A percentile compares a stretch with the other conserved stretches of the same genome.
These are phyloP conservation scores for Colius striatus DNA, from an alignment of 2,113 vertebrate species.

Conservation along the genomic window DNA sequence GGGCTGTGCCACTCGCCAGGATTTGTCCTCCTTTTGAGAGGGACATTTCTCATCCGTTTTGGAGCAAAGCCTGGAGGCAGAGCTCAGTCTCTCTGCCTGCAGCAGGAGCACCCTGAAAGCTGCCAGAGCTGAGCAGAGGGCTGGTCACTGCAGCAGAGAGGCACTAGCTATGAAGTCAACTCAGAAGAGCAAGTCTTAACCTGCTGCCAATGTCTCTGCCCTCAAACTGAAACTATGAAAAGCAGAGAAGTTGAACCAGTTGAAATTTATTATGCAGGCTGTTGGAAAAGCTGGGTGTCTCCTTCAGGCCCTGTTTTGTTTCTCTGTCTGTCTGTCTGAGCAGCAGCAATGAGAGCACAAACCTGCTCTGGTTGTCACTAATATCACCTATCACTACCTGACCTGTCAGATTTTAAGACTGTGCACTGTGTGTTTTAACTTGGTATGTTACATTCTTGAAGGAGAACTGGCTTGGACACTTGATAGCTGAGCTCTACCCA, in stretches of 20 bases:
- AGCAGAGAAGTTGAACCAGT: background rate
- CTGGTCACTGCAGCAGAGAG: background rate
- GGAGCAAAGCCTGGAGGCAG: background rate
- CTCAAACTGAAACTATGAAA: background rate
- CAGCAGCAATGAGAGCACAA: background rate
- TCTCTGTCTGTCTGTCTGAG: background rate
- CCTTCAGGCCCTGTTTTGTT: background rate
- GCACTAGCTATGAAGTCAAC: background rate
- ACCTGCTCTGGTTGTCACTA: background rate
- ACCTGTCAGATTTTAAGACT: background rate
- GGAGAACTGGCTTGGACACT: background rate
- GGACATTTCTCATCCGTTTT: background rate
- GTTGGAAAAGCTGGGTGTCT: background rate
- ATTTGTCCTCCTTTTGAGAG: background rate
- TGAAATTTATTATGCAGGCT: background rate
- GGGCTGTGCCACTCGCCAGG: rapidly evolving
- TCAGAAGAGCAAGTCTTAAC: background rate
- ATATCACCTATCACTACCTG: background rate
- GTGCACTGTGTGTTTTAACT: background rate
- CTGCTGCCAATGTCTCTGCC: background rate
- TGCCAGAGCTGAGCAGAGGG: background rate
- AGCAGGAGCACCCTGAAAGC: rapidly evolving
- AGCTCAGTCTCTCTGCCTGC: rapidly evolving
- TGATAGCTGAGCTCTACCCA: background rate
- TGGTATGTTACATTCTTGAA: background rate